These are phyloP conservation scores for Petrocephalus schoutedeni DNA, from an alignment of 2,797 vertebrate species.

Conservation along the genomic window DNA sequence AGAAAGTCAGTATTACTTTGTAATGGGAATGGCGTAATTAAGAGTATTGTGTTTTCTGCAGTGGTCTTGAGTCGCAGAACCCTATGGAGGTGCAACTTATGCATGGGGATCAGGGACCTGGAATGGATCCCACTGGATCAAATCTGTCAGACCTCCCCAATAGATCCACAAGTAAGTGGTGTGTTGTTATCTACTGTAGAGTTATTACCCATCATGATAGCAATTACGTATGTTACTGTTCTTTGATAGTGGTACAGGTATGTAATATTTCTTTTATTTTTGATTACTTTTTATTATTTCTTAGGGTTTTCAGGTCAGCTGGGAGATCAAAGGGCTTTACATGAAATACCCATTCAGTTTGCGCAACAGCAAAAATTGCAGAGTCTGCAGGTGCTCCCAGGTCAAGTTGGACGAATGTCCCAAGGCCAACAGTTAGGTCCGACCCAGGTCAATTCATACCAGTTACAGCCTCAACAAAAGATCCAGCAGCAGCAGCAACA, in stretches of 20 bases:
- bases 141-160: constrained; percentile 85
- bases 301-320: constrained; percentile 81
- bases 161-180: constrained; percentile 73
- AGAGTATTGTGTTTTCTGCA: constrained; percentile 36
- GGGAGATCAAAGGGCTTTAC: constrained; percentile 85
- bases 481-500: constrained; percentile 76
- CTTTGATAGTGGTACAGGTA: constrained; percentile 17
- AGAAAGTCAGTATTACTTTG: constrained; percentile 5
- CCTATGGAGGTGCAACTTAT: constrained; percentile 76
- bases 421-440: constrained; percentile 41
- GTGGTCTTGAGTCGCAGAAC: constrained; percentile 72
- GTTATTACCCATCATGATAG: neutral
- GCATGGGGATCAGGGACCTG: constrained; percentile 77
- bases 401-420: constrained; percentile 54
- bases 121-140: constrained; percentile 72
- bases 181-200: neutral
- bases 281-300: constrained; percentile 26
- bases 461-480: constrained; percentile 80
- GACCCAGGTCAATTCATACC: constrained; percentile 71
- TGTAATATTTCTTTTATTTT: neutral
- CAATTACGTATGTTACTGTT: neutral
- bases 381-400: constrained; percentile 65
- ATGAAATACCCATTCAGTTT: constrained; percentile 89
- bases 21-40: neutral
- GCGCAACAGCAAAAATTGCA: constrained; percentile 79